phyloP scores from a whole-genome alignment of 2,797 vertebrate genomes.

The Zenarchopterus dispar region DNA sequence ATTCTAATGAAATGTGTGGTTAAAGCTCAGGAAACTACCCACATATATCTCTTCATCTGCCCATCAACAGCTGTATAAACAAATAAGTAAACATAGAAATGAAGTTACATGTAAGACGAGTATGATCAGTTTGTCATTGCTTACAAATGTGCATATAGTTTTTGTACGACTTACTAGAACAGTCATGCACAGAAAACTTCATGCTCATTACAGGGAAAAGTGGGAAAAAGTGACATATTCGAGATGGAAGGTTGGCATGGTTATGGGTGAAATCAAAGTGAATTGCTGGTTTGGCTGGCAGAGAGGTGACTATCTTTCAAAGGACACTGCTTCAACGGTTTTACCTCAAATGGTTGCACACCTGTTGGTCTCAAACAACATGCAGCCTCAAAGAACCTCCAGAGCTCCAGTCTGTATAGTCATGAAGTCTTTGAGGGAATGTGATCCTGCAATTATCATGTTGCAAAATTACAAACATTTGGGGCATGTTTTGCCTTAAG shows the following conservation, averaged over 20 bases:
- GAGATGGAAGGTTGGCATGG: conserved; percentile 4
- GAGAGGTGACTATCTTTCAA: conserved; percentile 50
- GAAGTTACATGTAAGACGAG: conserved; percentile 17
- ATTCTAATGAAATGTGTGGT: conserved; percentile 67
- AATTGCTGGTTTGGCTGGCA: conserved; percentile 51
- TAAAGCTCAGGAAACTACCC: conserved; percentile 46
- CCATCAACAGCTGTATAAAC: conserved; percentile 26
- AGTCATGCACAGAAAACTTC: background rate
- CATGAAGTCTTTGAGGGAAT: conserved; percentile 12
- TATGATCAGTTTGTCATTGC: background rate
- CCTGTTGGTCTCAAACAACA: conserved; percentile 71
- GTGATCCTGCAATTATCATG: conserved; percentile 8
- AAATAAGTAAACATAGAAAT: conserved; percentile 36
- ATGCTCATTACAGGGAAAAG: conserved; percentile 2
- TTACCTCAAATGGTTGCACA: conserved; percentile 77
- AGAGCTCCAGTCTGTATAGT: conserved; percentile 29
- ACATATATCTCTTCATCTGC: conserved; percentile 21
- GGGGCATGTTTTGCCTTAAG: background rate
- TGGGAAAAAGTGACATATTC: background rate
- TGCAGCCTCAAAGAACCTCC: conserved; percentile 44
- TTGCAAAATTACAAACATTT: background rate
- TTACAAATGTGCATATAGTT: background rate
- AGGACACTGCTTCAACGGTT: conserved; percentile 76
- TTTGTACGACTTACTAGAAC: background rate
- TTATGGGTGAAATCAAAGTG: conserved; percentile 51